These are phyloP conservation scores for Pachyuromys duprasi DNA, from an alignment of 2,797 vertebrate genomes.

Conservation along the genomic window DNA sequence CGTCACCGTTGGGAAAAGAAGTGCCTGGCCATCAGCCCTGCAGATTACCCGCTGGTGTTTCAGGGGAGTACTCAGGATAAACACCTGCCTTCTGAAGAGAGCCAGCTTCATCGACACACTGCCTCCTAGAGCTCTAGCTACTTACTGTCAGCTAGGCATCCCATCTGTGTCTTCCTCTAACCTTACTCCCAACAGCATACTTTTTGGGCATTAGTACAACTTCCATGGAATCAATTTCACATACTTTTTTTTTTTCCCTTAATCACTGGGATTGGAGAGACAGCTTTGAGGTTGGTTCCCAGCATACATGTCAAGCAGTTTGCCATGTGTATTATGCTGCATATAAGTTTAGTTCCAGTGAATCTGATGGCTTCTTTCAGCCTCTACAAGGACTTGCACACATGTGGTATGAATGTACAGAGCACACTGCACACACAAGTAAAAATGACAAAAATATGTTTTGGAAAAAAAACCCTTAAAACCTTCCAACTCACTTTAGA, in stretches of 20 bases:
- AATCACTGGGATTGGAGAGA: not conserved
- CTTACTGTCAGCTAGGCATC: not conserved
- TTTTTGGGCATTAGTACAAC: not conserved
- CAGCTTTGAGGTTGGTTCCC: not conserved
- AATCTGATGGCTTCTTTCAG: not conserved
- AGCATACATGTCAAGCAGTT: no score
- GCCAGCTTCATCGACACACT: conserved; percentile 48
- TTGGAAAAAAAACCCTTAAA: not conserved
- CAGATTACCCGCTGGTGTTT: not conserved
- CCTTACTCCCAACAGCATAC: not conserved
- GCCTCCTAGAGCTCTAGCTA: not conserved
- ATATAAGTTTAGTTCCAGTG: not conserved
- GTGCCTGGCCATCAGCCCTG: not conserved
- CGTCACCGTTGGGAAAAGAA: conserved; percentile 32
- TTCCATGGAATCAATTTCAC: not conserved
- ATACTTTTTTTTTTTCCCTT: no score
- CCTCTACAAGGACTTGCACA: not conserved
- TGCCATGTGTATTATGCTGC: not conserved
- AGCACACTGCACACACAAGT: no score
- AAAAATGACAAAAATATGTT: not conserved
- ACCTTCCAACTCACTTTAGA: not conserved
- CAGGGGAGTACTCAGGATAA: not conserved
- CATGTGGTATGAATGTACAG: not conserved
- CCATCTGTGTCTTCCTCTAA: not conserved
- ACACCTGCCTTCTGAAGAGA: not conserved